These are phyloP conservation scores for Chlorops oryzae DNA, from an alignment of 1,140 invertebrate genomes.

Conservation along the genomic window DNA sequence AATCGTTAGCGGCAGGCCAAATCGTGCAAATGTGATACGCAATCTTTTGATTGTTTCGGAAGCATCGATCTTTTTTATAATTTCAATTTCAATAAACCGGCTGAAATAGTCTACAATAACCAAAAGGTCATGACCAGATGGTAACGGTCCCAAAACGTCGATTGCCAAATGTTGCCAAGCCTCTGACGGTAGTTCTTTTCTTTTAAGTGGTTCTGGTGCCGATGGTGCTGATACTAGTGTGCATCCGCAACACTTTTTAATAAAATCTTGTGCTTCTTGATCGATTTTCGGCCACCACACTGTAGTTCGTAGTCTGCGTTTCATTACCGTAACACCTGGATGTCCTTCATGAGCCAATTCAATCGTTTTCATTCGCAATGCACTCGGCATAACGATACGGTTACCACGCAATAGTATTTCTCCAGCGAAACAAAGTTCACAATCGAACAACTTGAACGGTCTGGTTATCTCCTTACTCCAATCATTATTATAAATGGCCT, in stretches of 20 bases:
- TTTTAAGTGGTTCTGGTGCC: slow-evolving; percentile 26
- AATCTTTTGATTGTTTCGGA: slow-evolving; percentile 7
- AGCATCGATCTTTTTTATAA: slow-evolving; percentile 22
- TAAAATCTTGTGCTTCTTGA: too few relatives aligned
- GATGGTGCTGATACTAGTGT: slow-evolving; percentile 21
- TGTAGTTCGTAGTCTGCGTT: slow-evolving; percentile 36
- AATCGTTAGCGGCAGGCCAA: background rate
- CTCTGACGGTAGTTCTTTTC: too few relatives aligned
- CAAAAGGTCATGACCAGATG: slow-evolving; percentile 22
- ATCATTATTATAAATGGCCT: background rate
- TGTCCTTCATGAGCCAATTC: slow-evolving; percentile 36
- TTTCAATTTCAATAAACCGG: slow-evolving; percentile 17
- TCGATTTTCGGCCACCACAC: slow-evolving; percentile 45
- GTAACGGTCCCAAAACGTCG: slow-evolving; percentile 26
- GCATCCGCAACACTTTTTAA: slow-evolving; percentile 25
- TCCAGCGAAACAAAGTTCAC: slow-evolving; percentile 12
- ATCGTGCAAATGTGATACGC: slow-evolving; percentile 1
- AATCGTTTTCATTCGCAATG: slow-evolving; percentile 19
- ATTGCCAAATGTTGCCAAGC: too few relatives aligned
- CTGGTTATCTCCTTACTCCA: too few relatives aligned
- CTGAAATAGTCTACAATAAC: slow-evolving; percentile 25
- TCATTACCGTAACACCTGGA: too few relatives aligned
- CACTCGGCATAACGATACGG: too few relatives aligned
- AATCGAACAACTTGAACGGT: slow-evolving; percentile 7
- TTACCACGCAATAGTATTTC: slow-evolving; percentile 15